Conservation (phyloP, 2,797 vertebrate genomes). For the Eidolon dupreanum region DNA sequence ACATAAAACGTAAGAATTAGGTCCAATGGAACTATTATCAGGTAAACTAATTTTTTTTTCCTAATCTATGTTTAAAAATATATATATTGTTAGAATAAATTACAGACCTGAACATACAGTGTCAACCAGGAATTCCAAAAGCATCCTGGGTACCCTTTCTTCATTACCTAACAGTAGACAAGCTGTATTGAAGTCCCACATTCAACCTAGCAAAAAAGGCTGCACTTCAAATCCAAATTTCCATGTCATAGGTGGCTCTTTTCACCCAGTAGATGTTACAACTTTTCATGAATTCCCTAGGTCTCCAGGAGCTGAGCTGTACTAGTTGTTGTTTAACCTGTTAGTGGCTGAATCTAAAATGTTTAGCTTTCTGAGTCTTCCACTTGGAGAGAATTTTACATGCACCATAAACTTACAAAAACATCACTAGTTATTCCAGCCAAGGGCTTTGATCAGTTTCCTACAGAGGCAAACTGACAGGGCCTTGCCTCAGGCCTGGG, state of each 20-base stretch:
- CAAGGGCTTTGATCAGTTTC: neutral
- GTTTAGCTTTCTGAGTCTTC: neutral
- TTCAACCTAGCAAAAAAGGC: neutral
- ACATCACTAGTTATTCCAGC: neutral
- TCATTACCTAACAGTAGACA: neutral
- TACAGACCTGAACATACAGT: neutral
- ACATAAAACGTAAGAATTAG: neutral
- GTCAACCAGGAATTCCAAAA: neutral
- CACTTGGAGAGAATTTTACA: neutral
- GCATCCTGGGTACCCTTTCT: neutral
- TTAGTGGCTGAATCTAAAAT: neutral
- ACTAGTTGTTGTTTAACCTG: neutral
- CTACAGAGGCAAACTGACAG: neutral
- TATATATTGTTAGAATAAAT: neutral
- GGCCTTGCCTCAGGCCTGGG: neutral
- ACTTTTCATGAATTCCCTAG: neutral
- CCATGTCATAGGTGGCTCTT: neutral
- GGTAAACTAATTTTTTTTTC: neutral
- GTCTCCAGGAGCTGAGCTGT: neutral
- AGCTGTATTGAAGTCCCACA: neutral
- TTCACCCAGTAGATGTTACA: neutral
- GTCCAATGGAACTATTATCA: neutral
- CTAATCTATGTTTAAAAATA: neutral
- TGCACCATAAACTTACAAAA: neutral
- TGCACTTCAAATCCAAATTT: neutral